These are phyloP conservation scores for Drymodes brunneopygia DNA, from an alignment of 2,113 vertebrate species.

Conservation along the genomic window DNA sequence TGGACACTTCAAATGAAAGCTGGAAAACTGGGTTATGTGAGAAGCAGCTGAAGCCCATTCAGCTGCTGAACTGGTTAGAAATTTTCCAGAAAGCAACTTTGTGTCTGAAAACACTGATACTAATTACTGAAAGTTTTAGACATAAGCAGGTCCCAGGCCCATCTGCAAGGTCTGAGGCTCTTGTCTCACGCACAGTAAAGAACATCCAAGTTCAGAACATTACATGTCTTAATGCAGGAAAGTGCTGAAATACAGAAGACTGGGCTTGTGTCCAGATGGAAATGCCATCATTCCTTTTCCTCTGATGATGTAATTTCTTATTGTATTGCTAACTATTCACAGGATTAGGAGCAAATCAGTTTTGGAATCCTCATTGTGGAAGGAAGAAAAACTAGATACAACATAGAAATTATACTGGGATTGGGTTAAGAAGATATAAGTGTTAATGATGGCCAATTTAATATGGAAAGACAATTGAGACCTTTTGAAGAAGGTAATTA, in stretches of 20 bases:
- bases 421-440: not conserved
- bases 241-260: not conserved
- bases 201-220: not conserved
- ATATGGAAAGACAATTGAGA: not conserved
- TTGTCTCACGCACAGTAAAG: not conserved
- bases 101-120: not conserved
- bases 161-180: not conserved
- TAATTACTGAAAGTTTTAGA: not conserved
- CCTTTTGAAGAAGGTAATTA: not conserved
- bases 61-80: not conserved
- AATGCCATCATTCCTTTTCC: not conserved
- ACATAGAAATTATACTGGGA: not conserved
- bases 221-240: not conserved
- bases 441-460: not conserved
- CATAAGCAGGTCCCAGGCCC: not conserved
- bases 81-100: not conserved
- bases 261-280: not conserved
- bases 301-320: not conserved
- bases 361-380: not conserved
- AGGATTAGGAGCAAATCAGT: not conserved
- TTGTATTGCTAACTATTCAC: not conserved
- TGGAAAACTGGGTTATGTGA: not conserved
- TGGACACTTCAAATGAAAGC: not conserved
- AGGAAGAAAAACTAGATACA: not conserved
- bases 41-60: not conserved